Evolutionary conservation across 2,797 vertebrate genomes (phyloP).

Genomic region (Bryconaethiops microstoma): DNA sequence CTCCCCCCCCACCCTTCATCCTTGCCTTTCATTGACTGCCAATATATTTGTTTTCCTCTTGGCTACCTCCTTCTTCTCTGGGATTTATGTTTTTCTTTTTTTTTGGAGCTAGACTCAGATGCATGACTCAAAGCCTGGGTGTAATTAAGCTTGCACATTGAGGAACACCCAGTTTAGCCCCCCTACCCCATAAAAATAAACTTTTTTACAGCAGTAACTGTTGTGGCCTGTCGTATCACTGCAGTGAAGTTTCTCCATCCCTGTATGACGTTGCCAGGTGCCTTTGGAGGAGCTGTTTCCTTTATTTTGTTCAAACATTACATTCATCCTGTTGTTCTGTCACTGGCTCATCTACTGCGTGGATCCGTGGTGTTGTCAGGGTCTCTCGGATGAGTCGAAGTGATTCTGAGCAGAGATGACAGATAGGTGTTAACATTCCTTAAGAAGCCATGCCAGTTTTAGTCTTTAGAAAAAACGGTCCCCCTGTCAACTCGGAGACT

Average conservation of each 20-base stretch:
- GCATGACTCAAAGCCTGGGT: constrained; percentile 41
- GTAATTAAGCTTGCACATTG: constrained; percentile 41
- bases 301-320: background rate
- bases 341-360: background rate
- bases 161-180: constrained; percentile 4
- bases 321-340: background rate
- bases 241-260: background rate
- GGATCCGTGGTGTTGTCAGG: background rate
- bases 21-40: constrained; percentile 47
- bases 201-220: background rate
- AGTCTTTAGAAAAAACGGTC: constrained; percentile 9
- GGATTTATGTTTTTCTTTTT: constrained; percentile 24
- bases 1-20: background rate
- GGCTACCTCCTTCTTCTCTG: constrained; percentile 26
- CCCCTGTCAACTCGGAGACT: constrained; percentile 27
- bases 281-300: constrained; percentile 17
- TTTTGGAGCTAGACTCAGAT: constrained; percentile 13
- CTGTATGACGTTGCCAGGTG: background rate
- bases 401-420: constrained; percentile 25
- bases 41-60: constrained; percentile 50
- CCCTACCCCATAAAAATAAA: background rate
- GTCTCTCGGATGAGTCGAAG: background rate
- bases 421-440: constrained; percentile 10
- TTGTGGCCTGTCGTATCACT: background rate
- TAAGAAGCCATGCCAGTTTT: constrained; percentile 21